These are phyloP conservation scores for Apteryx mantelli DNA, from an alignment of 2,113 vertebrate genomes.

Conservation along the genomic window DNA sequence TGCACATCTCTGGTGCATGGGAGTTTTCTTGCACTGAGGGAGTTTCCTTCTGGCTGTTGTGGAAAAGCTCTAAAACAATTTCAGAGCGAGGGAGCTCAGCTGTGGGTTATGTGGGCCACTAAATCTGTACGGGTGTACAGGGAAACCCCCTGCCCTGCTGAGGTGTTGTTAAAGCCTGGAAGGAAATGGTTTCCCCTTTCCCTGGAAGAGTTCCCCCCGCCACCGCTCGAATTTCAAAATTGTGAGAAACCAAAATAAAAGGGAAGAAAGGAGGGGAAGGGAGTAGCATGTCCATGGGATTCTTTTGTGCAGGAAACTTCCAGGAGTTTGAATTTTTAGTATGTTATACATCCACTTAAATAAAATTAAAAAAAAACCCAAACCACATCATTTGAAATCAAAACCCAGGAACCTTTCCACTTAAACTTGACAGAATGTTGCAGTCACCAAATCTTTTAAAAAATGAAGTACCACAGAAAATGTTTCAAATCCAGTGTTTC, in stretches of 20 bases:
- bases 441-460: not conserved
- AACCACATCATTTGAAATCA: not conserved
- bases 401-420: not conserved
- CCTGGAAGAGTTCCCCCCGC: rapidly evolving
- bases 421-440: not conserved
- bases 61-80: not conserved
- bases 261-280: not conserved
- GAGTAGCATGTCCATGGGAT: not conserved
- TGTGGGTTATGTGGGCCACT: not conserved
- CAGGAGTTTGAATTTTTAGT: not conserved
- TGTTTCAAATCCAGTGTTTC: not conserved
- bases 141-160: not conserved
- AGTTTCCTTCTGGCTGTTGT: not conserved
- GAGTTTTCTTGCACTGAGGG: not conserved
- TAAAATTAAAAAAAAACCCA: not conserved
- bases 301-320: not conserved
- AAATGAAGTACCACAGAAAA: not conserved
- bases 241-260: not conserved
- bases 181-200: not conserved
- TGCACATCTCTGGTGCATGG: too few relatives aligned
- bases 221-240: not conserved
- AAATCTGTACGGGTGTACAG: not conserved
- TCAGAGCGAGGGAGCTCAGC: not conserved
- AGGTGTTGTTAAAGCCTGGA: not conserved
- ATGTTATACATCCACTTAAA: not conserved